Conservation (phyloP, 2,888 invertebrate species). For the Aricia artaxerxes region DNA sequence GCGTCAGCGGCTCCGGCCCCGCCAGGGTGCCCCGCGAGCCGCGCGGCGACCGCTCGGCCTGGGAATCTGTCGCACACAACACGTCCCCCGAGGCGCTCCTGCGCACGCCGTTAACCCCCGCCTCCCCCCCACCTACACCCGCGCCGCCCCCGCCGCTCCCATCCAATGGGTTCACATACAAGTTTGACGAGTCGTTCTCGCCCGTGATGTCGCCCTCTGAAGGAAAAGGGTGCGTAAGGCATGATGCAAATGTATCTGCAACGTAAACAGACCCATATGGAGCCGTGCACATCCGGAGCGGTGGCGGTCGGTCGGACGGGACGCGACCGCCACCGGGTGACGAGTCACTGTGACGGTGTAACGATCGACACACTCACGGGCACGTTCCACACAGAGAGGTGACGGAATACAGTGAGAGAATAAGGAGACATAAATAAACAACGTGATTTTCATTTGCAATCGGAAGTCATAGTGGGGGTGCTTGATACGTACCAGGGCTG, state of each 20-base stretch:
- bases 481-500: conserved; percentile 64
- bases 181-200: conserved; percentile 88
- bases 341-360: conserved; percentile 8
- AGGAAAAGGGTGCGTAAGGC: conserved; percentile 96
- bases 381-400: conserved; percentile 27
- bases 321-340: conserved; percentile 22
- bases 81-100: conserved; percentile 90
- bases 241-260: conserved; percentile 97
- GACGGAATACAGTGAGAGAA: conserved; percentile 24
- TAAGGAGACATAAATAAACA: conserved; percentile 7
- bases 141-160: conserved; percentile 79
- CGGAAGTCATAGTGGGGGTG: conserved; percentile 37
- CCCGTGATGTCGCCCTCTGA: conserved; percentile 89
- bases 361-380: conserved; percentile 21
- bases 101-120: conserved; percentile 82
- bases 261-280: conserved; percentile 82
- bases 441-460: conserved; percentile 3
- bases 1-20: conserved; percentile 51
- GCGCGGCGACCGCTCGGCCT: conserved; percentile 75
- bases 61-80: conserved; percentile 82
- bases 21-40: conserved; percentile 72
- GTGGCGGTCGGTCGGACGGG: conserved; percentile 47
- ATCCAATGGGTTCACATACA: conserved; percentile 93
- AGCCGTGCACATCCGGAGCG: conserved; percentile 58
- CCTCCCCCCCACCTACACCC: conserved; percentile 50